phyloP scores from a whole-genome alignment of 1,140 invertebrate genomes.

The Saxidomus purpurata region DNA sequence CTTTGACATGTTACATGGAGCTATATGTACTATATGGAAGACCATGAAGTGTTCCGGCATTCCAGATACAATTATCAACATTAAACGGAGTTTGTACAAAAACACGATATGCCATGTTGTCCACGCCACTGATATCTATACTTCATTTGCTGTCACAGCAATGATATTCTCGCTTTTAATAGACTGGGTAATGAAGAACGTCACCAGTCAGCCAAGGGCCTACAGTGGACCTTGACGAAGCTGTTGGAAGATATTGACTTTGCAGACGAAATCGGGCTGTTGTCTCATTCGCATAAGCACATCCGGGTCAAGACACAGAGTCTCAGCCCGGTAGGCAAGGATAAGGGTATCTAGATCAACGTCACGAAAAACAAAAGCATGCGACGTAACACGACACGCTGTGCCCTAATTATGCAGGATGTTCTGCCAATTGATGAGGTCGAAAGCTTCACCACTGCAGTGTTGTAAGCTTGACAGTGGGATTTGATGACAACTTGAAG shows the following conservation, averaged over 20 bases:
- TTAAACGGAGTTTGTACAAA: slow-evolving; percentile 69
- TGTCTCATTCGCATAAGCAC: slow-evolving; percentile 21
- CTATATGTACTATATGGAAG: too few species aligned
- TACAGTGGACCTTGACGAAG: slow-evolving; percentile 54
- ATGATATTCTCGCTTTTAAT: slow-evolving; percentile 60
- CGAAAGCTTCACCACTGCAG: slow-evolving; percentile 41
- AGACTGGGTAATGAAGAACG: slow-evolving; percentile 49
- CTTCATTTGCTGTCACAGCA: slow-evolving; percentile 64
- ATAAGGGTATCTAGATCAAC: slow-evolving; percentile 37
- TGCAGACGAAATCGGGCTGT: slow-evolving; percentile 59
- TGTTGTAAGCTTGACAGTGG: slow-evolving; percentile 25
- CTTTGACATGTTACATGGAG: too few species aligned
- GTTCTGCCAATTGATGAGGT: slow-evolving; percentile 49
- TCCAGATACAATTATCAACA: slow-evolving; percentile 65
- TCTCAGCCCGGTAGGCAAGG: background rate
- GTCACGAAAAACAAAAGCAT: slow-evolving; percentile 40
- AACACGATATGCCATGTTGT: slow-evolving; percentile 62
- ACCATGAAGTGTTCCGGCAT: slow-evolving; percentile 69
- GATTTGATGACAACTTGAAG: slow-evolving; percentile 46
- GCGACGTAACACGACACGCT: slow-evolving; percentile 12
- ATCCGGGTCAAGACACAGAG: slow-evolving; percentile 5
- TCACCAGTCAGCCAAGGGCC: background rate
- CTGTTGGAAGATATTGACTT: slow-evolving; percentile 61
- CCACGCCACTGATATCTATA: slow-evolving; percentile 43
- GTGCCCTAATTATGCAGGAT: background rate